phyloP scores from a whole-genome alignment of 1,140 invertebrate species.

The Neoseiulus cucumeris region DNA sequence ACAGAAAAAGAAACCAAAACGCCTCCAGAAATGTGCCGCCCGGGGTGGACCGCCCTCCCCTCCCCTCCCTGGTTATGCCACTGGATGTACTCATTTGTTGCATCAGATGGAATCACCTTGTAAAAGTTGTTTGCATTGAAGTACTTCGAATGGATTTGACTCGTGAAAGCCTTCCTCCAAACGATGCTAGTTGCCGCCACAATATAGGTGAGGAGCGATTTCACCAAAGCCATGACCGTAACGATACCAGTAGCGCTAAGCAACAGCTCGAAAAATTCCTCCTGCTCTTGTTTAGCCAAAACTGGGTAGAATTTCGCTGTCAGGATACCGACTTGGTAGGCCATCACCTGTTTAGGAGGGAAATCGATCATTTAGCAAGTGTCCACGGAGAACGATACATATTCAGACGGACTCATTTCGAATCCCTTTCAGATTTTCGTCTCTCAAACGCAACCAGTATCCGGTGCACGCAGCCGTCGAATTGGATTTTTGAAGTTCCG shows the following conservation, averaged over 20 bases:
- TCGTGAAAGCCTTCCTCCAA: not conserved
- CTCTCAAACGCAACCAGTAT: too few relatives aligned
- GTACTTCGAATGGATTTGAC: not conserved
- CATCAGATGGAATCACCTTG: too few relatives aligned
- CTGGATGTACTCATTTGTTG: not conserved
- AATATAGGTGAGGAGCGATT: not conserved
- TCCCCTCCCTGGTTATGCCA: not conserved
- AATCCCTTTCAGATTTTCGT: too few relatives aligned
- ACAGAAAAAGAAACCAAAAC: not conserved
- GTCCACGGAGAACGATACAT: too few relatives aligned
- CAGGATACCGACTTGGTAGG: not conserved
- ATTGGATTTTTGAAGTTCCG: too few relatives aligned
- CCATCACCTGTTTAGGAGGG: too few relatives aligned
- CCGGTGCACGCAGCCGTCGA: too few relatives aligned
- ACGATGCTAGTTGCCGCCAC: not conserved
- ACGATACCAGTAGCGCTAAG: not conserved
- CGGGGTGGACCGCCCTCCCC: too few relatives aligned
- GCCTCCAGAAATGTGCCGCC: too few relatives aligned
- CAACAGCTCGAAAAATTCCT: not conserved
- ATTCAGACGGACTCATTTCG: too few relatives aligned
- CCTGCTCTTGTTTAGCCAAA: not conserved
- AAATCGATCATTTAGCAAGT: too few relatives aligned
- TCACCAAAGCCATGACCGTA: not conserved
- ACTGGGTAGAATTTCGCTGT: not conserved
- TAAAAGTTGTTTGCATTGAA: not conserved